Evolutionary conservation across 2,113 vertebrate species (phyloP).

Genomic region (Salvator merianae): DNA sequence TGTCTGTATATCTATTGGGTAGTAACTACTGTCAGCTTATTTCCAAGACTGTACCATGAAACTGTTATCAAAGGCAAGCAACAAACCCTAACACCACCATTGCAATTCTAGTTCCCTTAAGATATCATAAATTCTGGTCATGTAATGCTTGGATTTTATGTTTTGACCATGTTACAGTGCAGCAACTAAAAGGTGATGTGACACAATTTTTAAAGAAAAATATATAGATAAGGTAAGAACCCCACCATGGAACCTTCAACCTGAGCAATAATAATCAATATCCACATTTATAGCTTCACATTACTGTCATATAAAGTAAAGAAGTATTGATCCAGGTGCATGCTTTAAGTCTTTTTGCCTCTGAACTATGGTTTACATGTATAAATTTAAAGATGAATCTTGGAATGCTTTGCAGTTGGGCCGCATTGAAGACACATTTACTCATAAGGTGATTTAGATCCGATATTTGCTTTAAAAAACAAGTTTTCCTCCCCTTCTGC

Average conservation of each 20-base stretch:
- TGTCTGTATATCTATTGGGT: too few relatives aligned
- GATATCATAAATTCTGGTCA: too few relatives aligned
- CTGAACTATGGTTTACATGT: background rate
- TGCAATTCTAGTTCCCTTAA: too few relatives aligned
- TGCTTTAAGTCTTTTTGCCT: background rate
- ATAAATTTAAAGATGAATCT: conserved; percentile 11
- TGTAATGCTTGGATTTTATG: background rate
- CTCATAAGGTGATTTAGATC: too few relatives aligned
- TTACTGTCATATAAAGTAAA: background rate
- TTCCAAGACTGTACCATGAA: too few relatives aligned
- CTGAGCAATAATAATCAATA: background rate
- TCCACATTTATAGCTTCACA: background rate
- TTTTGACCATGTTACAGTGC: background rate
- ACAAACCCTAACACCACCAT: too few relatives aligned
- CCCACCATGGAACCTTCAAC: background rate
- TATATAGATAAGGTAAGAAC: background rate
- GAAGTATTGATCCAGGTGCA: background rate
- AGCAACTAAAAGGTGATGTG: background rate
- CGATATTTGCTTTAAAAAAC: too few relatives aligned
- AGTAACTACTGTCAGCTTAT: too few relatives aligned
- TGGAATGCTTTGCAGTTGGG: background rate
- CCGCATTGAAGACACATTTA: too few relatives aligned
- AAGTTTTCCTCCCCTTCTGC: too few relatives aligned
- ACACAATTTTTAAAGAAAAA: background rate
- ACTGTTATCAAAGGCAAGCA: too few relatives aligned